Base-by-base conservation (phyloP, 2,888 invertebrate species). In the Cheilosia scutellata region DNA sequence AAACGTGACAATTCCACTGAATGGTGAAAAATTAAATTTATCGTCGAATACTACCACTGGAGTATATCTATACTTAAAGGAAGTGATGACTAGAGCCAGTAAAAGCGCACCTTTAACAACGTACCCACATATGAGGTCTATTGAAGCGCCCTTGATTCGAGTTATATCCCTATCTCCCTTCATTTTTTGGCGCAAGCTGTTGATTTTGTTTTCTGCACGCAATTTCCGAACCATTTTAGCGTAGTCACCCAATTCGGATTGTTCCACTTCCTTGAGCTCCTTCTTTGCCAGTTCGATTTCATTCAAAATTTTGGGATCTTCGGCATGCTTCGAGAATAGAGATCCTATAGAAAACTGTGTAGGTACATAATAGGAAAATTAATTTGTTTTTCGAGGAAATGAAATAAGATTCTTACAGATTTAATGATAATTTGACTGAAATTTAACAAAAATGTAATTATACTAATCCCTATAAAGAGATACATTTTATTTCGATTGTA, bases 1-100 rank as follows among this genome's bases (percentile, higher is more conserved):
- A 90, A 93, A 94, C 2, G 93, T 92, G 25, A 94, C 91, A 5
- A 94, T 78, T 4, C 90, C 91, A n/a, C 90, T 90, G 78, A 94
- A 92, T 4, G 94, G 94, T 53, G 89, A 90, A 76, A 94, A 90
- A 89, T 93, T 92, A 70, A 93, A 92, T 11, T 89, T 89, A 13
- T 92, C 89, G n/a, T 91, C 91, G 31, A 94, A 91, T 42, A 92
- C 88, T 72, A 94, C 90, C 5, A 94, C 92, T 0, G 94, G 93
- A 2, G 91, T 91, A 25, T 91, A 89, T 37, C 94, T 91, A 89
- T 93, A 93, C 44, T 91, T 90, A 27, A 94, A 87, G 16, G 93
- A 92, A 20, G 93, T 89, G 1, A 91, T 71, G 1, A 93, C 57
- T 4, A 94, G 88, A 2, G 91, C 58, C 1, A 93, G 9, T 4